Percentiles rank a stretch among this genome's conserved stretches.
Evolutionary conservation across 1,140 invertebrate species (phyloP).

Genomic region (Neomicropteryx cornuta): DNA sequence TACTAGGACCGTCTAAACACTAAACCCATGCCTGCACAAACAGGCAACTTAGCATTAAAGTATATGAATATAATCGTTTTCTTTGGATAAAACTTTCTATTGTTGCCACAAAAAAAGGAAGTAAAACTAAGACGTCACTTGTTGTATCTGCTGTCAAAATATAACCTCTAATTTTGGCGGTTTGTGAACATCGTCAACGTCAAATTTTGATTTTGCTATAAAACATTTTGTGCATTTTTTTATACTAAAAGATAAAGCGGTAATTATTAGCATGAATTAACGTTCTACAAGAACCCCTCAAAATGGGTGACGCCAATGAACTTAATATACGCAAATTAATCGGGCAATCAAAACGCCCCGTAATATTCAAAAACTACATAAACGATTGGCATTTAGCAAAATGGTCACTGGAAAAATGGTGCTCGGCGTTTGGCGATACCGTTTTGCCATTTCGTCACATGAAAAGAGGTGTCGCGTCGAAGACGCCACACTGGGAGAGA

Average conservation of each 20-base stretch:
- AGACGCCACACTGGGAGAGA: conserved; percentile 68
- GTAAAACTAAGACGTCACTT: background rate
- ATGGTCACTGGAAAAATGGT: conserved; percentile 39
- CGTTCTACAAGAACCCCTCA: no score
- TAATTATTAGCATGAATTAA: no score
- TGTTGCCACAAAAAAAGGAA: background rate
- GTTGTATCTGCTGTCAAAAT: background rate
- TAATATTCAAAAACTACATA: conserved; percentile 24
- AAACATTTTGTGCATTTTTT: no score
- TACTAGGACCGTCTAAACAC: background rate
- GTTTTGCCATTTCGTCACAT: conserved; percentile 34
- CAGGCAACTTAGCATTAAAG: background rate
- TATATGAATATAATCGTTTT: background rate
- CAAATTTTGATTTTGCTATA: no score
- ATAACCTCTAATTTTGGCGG: background rate
- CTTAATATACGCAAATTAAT: no score
- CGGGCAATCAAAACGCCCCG: conserved; percentile 20
- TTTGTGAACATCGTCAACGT: no score
- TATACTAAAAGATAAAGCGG: no score
- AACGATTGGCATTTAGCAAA: conserved; percentile 26
- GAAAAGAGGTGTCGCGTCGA: conserved; percentile 23
- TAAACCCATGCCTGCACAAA: conserved; percentile 4
- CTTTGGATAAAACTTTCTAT: background rate
- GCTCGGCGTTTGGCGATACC: conserved; percentile 29
- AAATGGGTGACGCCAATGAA: no score